phyloP scores from a whole-genome alignment of 2,888 invertebrate species.

The Spilosoma lubricipeda region DNA sequence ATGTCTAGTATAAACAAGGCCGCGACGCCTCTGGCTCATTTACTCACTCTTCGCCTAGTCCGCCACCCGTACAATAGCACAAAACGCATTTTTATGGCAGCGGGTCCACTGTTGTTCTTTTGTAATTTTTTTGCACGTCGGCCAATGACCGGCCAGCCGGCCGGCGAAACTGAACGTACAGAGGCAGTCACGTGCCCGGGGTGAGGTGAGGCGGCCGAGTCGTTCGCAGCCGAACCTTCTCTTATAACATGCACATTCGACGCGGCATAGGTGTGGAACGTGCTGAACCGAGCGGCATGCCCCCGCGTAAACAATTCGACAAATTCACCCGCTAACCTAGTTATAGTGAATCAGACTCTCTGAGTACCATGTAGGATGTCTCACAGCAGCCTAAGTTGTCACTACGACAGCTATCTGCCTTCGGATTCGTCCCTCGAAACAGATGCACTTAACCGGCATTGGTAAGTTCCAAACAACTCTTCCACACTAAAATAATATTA shows the following conservation, averaged over 20 bases:
- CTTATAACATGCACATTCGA: constrained; percentile 84
- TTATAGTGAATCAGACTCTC: constrained; percentile 74
- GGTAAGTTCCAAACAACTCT: constrained; percentile 66
- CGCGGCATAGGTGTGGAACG: constrained; percentile 82
- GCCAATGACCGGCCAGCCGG: constrained; percentile 83
- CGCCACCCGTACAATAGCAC: constrained; percentile 68
- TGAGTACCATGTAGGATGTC: constrained; percentile 85
- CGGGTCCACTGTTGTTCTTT: constrained; percentile 69
- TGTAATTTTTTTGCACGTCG: constrained; percentile 74
- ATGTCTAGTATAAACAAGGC: constrained; percentile 66
- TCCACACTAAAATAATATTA: neutral
- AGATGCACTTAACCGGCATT: constrained; percentile 83
- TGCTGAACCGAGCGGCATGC: constrained; percentile 80
- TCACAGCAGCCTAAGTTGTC: constrained; percentile 84
- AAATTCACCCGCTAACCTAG: constrained; percentile 67
- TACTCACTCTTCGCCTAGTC: constrained; percentile 64
- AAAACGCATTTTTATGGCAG: constrained; percentile 74
- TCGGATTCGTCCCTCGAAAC: constrained; percentile 84
- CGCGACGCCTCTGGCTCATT: constrained; percentile 60
- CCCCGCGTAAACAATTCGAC: constrained; percentile 68
- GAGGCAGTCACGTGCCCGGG: constrained; percentile 86
- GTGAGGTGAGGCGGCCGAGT: constrained; percentile 84
- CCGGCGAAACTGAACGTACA: constrained; percentile 76
- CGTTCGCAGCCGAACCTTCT: constrained; percentile 80
- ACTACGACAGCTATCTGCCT: constrained; percentile 83